Conservation (phyloP, 2,888 invertebrate species). For the Trisateles emortualis region DNA sequence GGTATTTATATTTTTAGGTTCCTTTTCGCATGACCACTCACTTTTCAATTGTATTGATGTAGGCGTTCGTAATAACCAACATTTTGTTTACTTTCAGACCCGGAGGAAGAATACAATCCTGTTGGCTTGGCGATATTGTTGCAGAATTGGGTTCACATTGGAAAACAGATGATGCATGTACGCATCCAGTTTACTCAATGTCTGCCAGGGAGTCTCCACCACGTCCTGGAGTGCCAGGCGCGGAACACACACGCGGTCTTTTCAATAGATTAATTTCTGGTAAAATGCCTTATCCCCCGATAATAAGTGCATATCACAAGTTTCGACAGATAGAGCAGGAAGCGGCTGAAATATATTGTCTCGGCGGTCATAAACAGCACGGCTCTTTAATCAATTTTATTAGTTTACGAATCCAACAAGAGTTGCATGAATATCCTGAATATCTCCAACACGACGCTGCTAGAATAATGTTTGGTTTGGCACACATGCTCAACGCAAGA, state of each 20-base stretch:
- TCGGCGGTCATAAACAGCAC: slow-evolving; percentile 87
- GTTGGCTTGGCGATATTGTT: slow-evolving; percentile 91
- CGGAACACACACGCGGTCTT: slow-evolving; percentile 84
- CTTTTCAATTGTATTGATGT: background rate
- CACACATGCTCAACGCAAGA: slow-evolving; percentile 87
- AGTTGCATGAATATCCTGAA: slow-evolving; percentile 88
- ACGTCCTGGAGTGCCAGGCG: slow-evolving; percentile 82
- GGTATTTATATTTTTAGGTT: too few relatives aligned
- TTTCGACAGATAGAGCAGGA: slow-evolving; percentile 90
- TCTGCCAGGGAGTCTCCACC: slow-evolving; percentile 88
- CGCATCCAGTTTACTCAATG: slow-evolving; percentile 88
- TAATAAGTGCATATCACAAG: slow-evolving; percentile 88
- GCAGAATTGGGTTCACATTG: slow-evolving; percentile 92
- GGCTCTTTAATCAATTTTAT: slow-evolving; percentile 89
- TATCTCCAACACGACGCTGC: slow-evolving; percentile 90
- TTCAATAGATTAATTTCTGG: slow-evolving; percentile 89
- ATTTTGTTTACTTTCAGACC: slow-evolving; percentile 81
- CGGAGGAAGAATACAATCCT: slow-evolving; percentile 92
- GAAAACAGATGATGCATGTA: slow-evolving; percentile 83
- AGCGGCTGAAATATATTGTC: slow-evolving; percentile 88
- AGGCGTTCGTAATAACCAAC: background rate
- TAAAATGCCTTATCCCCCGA: slow-evolving; percentile 87
- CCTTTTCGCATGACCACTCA: too few relatives aligned
- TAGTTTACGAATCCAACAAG: slow-evolving; percentile 89
- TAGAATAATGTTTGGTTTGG: slow-evolving; percentile 89